Percentiles rank a stretch among this genome's conserved stretches.
Evolutionary conservation across 2,888 invertebrate genomes (phyloP).

Genomic region (Zootermopsis nevadensis): DNA sequence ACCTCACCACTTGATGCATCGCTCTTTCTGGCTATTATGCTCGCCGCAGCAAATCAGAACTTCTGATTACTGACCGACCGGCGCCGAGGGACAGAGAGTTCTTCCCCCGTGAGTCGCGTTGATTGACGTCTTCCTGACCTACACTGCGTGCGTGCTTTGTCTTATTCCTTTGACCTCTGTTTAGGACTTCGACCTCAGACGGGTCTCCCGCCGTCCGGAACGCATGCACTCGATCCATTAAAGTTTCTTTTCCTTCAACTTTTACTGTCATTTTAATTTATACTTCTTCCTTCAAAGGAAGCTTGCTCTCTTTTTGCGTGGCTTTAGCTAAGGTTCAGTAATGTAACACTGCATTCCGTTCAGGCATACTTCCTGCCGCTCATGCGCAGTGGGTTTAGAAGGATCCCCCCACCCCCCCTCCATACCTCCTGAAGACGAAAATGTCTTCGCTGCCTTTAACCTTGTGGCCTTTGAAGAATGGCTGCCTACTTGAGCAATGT

Average conservation of each 20-base stretch:
- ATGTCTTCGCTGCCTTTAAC: too few relatives aligned
- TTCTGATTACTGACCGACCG: too few relatives aligned
- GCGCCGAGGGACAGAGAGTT: too few relatives aligned
- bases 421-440: neutral
- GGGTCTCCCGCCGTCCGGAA: neutral
- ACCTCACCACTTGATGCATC: too few relatives aligned
- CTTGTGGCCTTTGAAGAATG: too few relatives aligned
- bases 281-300: conserved; percentile 6
- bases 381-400: too few relatives aligned
- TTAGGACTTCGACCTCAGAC: conserved; percentile 24
- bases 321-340: neutral
- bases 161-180: conserved; percentile 24
- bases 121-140: conserved; percentile 36
- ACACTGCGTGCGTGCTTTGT: conserved; percentile 20
- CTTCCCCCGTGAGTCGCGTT: neutral
- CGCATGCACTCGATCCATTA: neutral
- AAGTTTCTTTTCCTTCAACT: neutral
- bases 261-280: neutral
- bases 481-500: too few relatives aligned
- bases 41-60: too few relatives aligned
- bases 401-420: neutral
- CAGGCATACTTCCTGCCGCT: neutral
- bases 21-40: too few relatives aligned
- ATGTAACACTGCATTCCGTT: neutral
- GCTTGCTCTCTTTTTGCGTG: neutral